A percentile compares a stretch with the other conserved stretches of the same genome.
Evolutionary conservation across 1,140 invertebrate species (phyloP).

Genomic region (Octopus sinensis): DNA sequence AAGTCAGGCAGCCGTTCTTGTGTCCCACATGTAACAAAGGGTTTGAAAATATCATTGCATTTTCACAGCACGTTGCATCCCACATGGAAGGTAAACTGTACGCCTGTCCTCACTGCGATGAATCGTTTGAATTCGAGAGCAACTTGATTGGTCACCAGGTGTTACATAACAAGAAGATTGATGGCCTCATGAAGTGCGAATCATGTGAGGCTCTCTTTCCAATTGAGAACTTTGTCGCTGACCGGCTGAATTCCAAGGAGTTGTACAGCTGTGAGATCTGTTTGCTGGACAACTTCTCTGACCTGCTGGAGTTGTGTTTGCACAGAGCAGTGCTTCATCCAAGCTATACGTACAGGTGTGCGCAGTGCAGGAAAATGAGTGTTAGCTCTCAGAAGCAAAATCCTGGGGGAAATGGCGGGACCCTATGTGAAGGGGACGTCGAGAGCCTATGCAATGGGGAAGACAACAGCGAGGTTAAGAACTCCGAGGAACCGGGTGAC

Average conservation of each 20-base stretch:
- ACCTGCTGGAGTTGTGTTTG: background rate
- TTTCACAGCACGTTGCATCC: background rate
- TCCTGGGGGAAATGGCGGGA: too few relatives aligned
- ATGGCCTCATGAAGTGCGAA: background rate
- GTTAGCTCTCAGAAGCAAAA: too few relatives aligned
- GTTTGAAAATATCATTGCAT: background rate
- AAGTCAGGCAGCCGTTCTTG: background rate
- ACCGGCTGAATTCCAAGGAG: background rate
- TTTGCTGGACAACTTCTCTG: background rate
- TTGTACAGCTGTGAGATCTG: background rate
- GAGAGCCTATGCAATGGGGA: background rate
- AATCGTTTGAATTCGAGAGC: background rate
- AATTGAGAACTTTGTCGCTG: background rate
- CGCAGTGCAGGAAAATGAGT: background rate
- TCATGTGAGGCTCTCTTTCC: background rate
- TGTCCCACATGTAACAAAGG: background rate
- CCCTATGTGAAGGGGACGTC: too few relatives aligned
- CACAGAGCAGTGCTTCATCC: background rate
- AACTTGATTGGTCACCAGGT: background rate
- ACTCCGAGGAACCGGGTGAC: background rate
- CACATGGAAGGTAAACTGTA: background rate
- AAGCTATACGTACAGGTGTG: background rate
- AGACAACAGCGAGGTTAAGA: background rate
- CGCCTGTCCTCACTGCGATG: background rate
- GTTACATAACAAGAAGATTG: background rate